Evolutionary conservation across 1,140 invertebrate genomes (phyloP).

Genomic region (Sesamia nonagrioides): DNA sequence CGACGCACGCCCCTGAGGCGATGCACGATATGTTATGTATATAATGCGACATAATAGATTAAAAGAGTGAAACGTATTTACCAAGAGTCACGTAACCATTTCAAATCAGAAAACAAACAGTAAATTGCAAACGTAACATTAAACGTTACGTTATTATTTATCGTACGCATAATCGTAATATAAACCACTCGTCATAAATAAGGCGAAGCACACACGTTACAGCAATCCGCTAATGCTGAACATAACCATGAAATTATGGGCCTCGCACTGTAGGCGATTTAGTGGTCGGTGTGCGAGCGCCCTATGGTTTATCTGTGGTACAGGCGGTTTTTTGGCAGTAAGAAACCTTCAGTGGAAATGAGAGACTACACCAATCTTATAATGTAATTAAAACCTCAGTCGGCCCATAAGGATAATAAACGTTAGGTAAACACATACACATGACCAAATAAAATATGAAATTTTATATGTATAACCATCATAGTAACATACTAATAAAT

Average conservation of each 20-base stretch:
- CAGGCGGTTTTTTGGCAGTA: no score
- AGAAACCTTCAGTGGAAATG: no score
- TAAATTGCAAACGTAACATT: constrained; percentile 22
- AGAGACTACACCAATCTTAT: no score
- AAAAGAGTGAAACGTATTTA: background rate
- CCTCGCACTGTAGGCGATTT: background rate
- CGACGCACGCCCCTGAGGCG: no score
- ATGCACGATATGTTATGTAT: no score
- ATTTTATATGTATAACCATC: no score
- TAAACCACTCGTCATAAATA: constrained; percentile 35
- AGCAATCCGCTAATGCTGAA: constrained; percentile 24
- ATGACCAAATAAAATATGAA: no score
- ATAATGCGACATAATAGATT: no score
- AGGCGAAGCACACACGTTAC: constrained; percentile 16
- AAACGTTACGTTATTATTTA: constrained; percentile 31
- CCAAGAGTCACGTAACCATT: background rate
- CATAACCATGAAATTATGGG: background rate
- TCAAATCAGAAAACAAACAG: background rate
- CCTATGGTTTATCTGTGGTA: background rate
- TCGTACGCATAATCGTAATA: constrained; percentile 23
- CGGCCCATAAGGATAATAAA: no score
- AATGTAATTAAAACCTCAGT: no score
- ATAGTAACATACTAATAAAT: no score
- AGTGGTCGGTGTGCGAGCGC: background rate
- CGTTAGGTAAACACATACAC: no score